These are phyloP conservation scores for Pseudomyrmex flavicornis DNA, from an alignment of 1,140 invertebrate species.

Conservation along the genomic window DNA sequence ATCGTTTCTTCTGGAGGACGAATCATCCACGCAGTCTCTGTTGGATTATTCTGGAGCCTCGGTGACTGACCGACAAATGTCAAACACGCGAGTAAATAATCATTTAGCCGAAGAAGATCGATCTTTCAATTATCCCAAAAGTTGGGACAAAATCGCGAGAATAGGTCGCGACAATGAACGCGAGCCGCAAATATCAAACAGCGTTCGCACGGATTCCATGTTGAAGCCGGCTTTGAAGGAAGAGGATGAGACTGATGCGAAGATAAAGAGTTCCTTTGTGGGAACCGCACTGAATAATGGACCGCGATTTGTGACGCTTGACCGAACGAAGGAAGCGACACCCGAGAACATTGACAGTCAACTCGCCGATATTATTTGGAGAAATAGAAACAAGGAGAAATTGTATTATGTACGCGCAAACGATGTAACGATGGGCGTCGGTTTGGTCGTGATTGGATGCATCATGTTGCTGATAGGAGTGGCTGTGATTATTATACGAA, in stretches of 20 bases:
- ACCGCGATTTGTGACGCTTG: neutral
- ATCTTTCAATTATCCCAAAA: neutral
- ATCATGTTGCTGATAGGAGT: conserved; percentile 77
- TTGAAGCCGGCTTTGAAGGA: neutral
- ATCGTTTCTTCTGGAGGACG: neutral
- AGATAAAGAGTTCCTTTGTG: neutral
- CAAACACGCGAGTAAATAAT: neutral
- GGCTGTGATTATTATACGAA: conserved; percentile 71
- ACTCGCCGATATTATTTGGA: neutral
- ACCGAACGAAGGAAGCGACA: neutral
- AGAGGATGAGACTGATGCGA: neutral
- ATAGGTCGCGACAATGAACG: conserved; percentile 6
- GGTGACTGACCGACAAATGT: neutral
- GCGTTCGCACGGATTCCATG: neutral
- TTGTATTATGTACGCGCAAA: conserved; percentile 59
- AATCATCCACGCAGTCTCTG: neutral
- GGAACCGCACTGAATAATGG: neutral
- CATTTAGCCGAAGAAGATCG: neutral
- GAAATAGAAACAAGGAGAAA: conserved; percentile 52
- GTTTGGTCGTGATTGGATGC: conserved; percentile 74
- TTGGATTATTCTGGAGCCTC: neutral
- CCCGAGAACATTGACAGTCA: neutral
- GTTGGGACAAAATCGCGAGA: neutral
- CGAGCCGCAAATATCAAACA: neutral
- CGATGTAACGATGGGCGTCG: conserved; percentile 72